Evolutionary conservation across 2,797 vertebrate genomes (phyloP), one percentile per base, ranked within the genome.

Genomic region (Heterohyrax brucei): DNA sequence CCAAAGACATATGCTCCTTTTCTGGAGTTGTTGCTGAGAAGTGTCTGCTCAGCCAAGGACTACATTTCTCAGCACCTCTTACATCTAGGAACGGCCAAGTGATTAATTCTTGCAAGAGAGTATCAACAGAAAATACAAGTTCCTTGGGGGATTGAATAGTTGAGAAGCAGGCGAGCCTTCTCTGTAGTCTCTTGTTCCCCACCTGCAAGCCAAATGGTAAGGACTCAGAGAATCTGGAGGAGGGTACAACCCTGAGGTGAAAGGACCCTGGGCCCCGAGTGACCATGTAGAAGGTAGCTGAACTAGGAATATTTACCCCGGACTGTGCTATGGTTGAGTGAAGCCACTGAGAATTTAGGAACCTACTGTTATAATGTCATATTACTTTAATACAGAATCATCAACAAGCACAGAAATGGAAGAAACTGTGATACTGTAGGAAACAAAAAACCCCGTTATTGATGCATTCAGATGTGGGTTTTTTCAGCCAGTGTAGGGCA

Each of bases 281-380:
- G 46, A 81, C 44, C 44, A 16, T 30, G 44, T 53, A 44, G 28
- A 33, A 30, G n/a, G 33, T 62, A 12, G 50, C 5, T 46, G 24
- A 48, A 0, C 1, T 26, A 70, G 85, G 61, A 76, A 30, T 44
- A 21, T 62, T 39, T 33, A 59, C 59, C 19, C 21, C 70, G 76
- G n/a, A 3, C 79, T 75, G 44, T 33, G 21, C 66, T 16, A 33
- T 30, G 53, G 44, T 39, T 44, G 68, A 92, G 59, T 8, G 28
- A 46, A 77, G 19, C 19, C 24, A 28, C 7, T 75, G 16, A 24
- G 22, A 48, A 70, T 61, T 76, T 59, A 13, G 44, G 85, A 39
- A 84, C 59, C 48, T 61, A 56, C 92, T 92, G 1, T 92, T 89
- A 50, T 73, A 84, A 68, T 77, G 62, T 77, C 77, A 59, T 4